phyloP scores from a whole-genome alignment of 92 coral and sea anemone genomes.

The Pocillopora meandrina region DNA sequence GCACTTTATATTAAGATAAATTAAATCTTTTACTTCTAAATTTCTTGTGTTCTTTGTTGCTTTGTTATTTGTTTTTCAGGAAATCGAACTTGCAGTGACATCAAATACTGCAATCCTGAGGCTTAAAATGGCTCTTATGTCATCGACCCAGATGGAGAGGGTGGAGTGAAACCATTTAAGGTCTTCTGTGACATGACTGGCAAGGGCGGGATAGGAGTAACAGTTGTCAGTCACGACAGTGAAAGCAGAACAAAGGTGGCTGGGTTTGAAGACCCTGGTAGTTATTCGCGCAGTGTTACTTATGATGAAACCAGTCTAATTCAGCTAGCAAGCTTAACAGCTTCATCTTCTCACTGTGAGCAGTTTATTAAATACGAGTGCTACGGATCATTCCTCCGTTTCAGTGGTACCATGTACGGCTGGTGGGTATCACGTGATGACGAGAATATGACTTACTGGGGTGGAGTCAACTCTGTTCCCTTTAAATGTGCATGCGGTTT shows the following conservation, averaged over 20 bases:
- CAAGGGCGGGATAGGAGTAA: constrained; percentile 4
- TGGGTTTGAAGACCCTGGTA: not conserved
- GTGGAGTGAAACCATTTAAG: not conserved
- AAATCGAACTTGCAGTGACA: not conserved
- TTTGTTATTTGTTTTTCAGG: not conserved
- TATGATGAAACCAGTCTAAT: not conserved
- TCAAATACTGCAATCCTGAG: not conserved
- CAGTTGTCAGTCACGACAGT: constrained; percentile 21
- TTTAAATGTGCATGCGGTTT: constrained; percentile 16
- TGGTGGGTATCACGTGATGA: constrained; percentile 52
- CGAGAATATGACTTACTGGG: constrained; percentile 28
- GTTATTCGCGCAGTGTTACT: not conserved
- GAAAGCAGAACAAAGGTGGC: not conserved
- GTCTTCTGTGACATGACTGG: constrained; percentile 20
- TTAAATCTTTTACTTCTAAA: too few relatives aligned
- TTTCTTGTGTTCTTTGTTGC: too few relatives aligned
- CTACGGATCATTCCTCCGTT: too few relatives aligned
- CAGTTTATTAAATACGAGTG: constrained; percentile 24
- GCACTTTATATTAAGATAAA: too few relatives aligned
- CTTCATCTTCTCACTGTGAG: not conserved
- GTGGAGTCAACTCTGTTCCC: not conserved
- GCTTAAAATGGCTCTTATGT: constrained; percentile 6
- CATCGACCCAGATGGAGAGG: constrained; percentile 12
- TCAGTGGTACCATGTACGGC: too few relatives aligned
- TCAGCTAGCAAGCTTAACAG: not conserved